Percentiles rank a stretch among this genome's conserved stretches.
Evolutionary conservation across 1,140 invertebrate species (phyloP).

Genomic region (Triops longicaudatus): DNA sequence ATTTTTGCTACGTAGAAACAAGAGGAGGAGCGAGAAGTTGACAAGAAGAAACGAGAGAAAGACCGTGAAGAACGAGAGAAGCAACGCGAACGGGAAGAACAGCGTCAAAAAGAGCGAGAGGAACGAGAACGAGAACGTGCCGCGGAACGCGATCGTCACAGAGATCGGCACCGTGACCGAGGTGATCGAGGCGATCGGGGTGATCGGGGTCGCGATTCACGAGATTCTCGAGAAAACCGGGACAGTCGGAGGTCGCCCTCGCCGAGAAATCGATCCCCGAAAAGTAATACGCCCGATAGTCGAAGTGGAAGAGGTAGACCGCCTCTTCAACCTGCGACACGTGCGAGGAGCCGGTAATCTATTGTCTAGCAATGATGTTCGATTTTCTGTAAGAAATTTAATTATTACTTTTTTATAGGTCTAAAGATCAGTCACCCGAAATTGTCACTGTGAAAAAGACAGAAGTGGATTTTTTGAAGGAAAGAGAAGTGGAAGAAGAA

Average conservation of each 20-base stretch:
- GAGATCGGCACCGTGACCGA: constrained; percentile 37
- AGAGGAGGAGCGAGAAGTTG: constrained; percentile 48
- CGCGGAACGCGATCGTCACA: constrained; percentile 31
- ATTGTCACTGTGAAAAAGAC: constrained; percentile 20
- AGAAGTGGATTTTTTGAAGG: constrained; percentile 29
- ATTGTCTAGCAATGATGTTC: not conserved
- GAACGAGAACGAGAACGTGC: constrained; percentile 35
- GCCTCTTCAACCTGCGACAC: not conserved
- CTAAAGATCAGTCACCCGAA: constrained; percentile 21
- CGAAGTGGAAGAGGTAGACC: not conserved
- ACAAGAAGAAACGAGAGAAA: constrained; percentile 34
- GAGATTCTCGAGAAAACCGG: constrained; percentile 30
- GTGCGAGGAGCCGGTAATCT: not conserved
- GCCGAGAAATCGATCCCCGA: constrained; percentile 18
- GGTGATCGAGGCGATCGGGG: constrained; percentile 43
- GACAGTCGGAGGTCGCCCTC: constrained; percentile 29
- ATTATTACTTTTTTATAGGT: not conserved
- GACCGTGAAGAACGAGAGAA: constrained; percentile 38
- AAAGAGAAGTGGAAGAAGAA: constrained; percentile 72
- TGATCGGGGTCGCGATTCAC: constrained; percentile 45
- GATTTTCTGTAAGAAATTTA: not conserved
- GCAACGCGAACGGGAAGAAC: constrained; percentile 33
- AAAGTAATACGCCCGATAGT: not conserved
- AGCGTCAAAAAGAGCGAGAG: constrained; percentile 33
- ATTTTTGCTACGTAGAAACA: constrained; percentile 42